Evolutionary conservation across 2,888 invertebrate species (phyloP).

Genomic region (Amorpha juglandis): DNA sequence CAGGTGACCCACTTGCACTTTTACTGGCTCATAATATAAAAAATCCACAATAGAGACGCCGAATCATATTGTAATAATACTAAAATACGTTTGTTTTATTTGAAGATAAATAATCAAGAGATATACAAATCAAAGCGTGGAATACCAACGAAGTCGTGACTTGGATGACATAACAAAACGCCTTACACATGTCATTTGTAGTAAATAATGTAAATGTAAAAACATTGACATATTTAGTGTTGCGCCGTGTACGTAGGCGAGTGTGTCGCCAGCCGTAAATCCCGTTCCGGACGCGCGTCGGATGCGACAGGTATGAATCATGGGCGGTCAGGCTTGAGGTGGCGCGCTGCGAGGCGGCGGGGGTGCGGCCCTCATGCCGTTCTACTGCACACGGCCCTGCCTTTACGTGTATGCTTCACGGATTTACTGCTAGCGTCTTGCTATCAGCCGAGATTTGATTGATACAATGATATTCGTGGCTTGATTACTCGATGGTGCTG

Average conservation of each 20-base stretch:
- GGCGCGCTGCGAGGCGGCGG: not conserved
- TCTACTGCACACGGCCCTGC: constrained; percentile 13
- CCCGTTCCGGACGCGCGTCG: constrained; percentile 40
- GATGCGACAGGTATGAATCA: constrained; percentile 36
- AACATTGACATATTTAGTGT: constrained; percentile 20
- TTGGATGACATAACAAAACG: not conserved
- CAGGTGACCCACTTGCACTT: no score
- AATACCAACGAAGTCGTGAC: constrained; percentile 1
- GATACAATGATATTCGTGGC: not conserved
- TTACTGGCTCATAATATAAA: no score
- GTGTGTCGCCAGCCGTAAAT: constrained; percentile 44
- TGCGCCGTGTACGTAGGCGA: constrained; percentile 22
- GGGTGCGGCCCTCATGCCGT: constrained; percentile 1
- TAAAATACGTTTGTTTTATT: not conserved
- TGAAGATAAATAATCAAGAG: not conserved
- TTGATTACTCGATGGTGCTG: constrained; percentile 6
- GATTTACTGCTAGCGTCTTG: constrained; percentile 17
- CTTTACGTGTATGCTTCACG: constrained; percentile 23
- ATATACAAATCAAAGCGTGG: not conserved
- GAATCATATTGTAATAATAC: no score
- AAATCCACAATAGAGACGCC: no score
- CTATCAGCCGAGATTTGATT: constrained; percentile 24
- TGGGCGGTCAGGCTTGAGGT: constrained; percentile 44
- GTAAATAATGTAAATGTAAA: constrained; percentile 22
- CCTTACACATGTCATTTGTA: constrained; percentile 8